Conservation (phyloP, 2,888 invertebrate genomes). For the Campoplex nolae region DNA sequence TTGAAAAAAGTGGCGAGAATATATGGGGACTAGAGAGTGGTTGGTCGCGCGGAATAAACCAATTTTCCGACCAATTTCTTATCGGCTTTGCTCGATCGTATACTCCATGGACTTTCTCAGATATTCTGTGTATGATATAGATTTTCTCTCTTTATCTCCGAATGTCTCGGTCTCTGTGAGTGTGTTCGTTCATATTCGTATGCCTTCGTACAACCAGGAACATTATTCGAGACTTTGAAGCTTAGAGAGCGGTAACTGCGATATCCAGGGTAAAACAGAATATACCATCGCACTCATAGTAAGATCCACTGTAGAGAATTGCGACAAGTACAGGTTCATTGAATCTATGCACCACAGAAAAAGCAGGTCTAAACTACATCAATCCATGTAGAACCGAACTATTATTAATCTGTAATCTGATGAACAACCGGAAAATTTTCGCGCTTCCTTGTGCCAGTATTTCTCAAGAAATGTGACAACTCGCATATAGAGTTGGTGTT, state of each 20-base stretch:
- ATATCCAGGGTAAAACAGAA: constrained; percentile 6
- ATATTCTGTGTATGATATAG: not conserved
- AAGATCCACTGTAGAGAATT: no score
- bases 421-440: no score
- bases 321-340: no score
- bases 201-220: not conserved
- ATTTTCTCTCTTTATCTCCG: constrained; percentile 15
- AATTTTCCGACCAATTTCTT: constrained; percentile 83
- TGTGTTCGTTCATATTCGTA: not conserved
- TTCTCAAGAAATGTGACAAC: no score
- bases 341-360: no score
- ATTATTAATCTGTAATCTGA: no score
- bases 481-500: no score
- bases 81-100: constrained; percentile 78
- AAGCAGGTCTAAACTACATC: no score
- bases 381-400: no score
- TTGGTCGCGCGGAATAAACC: constrained; percentile 81
- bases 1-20: constrained; percentile 52
- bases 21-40: constrained; percentile 54
- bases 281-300: no score
- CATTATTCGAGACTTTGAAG: not conserved
- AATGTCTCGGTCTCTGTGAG: not conserved
- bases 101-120: constrained; percentile 40
- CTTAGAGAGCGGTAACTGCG: constrained; percentile 32
- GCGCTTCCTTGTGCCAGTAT: no score